A percentile compares a stretch with the other conserved stretches of the same genome.
phyloP scores from a whole-genome alignment of 2,888 invertebrate species.

The Limnephilus auricula region DNA sequence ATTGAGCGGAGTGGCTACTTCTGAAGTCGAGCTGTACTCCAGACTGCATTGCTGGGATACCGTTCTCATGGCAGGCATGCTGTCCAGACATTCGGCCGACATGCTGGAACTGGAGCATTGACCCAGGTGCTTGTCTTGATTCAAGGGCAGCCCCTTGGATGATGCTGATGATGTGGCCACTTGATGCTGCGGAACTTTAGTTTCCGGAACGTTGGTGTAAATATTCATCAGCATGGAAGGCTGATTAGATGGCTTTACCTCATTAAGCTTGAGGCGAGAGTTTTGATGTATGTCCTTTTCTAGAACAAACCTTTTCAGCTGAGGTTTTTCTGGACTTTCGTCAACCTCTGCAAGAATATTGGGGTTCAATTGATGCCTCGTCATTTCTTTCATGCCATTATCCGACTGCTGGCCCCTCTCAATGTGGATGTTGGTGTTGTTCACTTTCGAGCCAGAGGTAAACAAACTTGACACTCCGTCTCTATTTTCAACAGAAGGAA shows the following conservation, averaged over 20 bases:
- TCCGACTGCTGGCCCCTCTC: slow-evolving; percentile 74
- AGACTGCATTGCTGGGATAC: slow-evolving; percentile 85
- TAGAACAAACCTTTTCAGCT: slow-evolving; percentile 64
- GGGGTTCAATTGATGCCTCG: slow-evolving; percentile 79
- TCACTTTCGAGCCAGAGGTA: slow-evolving; percentile 86
- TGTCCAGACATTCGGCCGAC: slow-evolving; percentile 73
- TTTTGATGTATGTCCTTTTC: slow-evolving; percentile 68
- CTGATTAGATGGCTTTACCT: slow-evolving; percentile 71
- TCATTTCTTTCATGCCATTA: slow-evolving; percentile 78
- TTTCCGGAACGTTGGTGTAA: slow-evolving; percentile 82
- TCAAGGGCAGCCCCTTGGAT: neutral
- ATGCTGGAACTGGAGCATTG: slow-evolving; percentile 74
- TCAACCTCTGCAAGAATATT: slow-evolving; percentile 82
- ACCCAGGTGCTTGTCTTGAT: slow-evolving; percentile 67
- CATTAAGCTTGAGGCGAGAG: slow-evolving; percentile 70
- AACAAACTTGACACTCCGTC: slow-evolving; percentile 80
- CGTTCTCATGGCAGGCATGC: slow-evolving; percentile 78
- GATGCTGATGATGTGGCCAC: slow-evolving; percentile 70
- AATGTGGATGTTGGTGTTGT: slow-evolving; percentile 88
- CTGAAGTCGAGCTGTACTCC: slow-evolving; percentile 82
- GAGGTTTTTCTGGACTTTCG: slow-evolving; percentile 72
- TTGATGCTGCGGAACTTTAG: slow-evolving; percentile 80
- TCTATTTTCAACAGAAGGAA: slow-evolving; percentile 75
- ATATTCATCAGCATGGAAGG: slow-evolving; percentile 77
- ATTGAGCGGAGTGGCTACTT: slow-evolving; percentile 74